phyloP scores from a whole-genome alignment of 2,113 vertebrate genomes.

The Poeciliopsis retropinna region DNA sequence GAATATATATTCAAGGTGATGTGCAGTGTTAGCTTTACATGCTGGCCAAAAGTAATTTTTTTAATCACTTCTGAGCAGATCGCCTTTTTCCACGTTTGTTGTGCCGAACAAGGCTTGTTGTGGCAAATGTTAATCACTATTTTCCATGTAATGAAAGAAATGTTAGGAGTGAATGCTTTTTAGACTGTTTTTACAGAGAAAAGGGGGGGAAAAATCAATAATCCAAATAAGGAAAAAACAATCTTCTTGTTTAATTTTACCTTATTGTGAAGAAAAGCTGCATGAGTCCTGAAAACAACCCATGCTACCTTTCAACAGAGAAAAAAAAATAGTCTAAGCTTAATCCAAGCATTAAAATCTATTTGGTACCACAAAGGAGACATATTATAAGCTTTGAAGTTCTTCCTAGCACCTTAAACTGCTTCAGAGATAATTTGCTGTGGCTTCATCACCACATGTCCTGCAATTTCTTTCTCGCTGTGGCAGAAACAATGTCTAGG shows the following conservation, averaged over 20 bases:
- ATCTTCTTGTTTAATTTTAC: background rate
- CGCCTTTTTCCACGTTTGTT: no score
- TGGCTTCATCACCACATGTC: background rate
- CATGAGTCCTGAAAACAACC: background rate
- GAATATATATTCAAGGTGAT: no score
- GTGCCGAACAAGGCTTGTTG: no score
- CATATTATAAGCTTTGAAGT: conserved; percentile 32
- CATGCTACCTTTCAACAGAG: background rate
- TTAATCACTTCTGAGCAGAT: no score
- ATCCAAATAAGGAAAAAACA: background rate
- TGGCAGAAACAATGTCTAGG: background rate
- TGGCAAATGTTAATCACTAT: no score
- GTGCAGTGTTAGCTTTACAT: no score
- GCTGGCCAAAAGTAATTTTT: no score
- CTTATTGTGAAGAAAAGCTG: background rate
- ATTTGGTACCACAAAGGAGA: background rate
- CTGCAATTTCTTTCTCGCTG: background rate
- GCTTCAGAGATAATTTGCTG: background rate
- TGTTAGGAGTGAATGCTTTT: background rate
- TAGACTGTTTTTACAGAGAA: no score
- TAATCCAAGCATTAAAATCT: conserved; percentile 6
- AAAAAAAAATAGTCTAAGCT: conserved; percentile 8
- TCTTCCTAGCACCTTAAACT: background rate
- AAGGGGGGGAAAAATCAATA: background rate
- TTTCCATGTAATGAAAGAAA: no score